Conservation (phyloP, 1,140 invertebrate genomes). For the Penaeus indicus region DNA sequence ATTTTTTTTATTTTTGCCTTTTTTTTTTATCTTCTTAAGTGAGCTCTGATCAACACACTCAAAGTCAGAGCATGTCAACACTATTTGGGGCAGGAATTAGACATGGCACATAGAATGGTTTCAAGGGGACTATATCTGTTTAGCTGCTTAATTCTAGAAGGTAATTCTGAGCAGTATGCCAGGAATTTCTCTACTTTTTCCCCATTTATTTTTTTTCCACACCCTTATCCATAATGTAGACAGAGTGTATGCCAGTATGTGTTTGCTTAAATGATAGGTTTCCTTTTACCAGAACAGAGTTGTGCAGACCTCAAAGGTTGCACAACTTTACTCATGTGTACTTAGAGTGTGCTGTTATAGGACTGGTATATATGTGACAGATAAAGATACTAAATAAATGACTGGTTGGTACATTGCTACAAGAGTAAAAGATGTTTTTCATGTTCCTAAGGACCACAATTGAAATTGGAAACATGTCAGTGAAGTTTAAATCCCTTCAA, state of each 20-base stretch:
- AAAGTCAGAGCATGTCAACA: too few relatives aligned
- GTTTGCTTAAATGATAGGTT: constrained; percentile 56
- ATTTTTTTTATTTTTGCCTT: too few relatives aligned
- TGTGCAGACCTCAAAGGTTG: constrained; percentile 57
- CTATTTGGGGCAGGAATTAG: too few relatives aligned
- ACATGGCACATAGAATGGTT: too few relatives aligned
- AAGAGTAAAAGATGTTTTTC: too few relatives aligned
- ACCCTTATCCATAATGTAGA: constrained; percentile 19
- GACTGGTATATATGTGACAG: constrained; percentile 47
- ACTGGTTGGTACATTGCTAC: too few relatives aligned
- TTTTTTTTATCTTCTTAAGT: too few relatives aligned
- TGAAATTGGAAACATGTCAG: too few relatives aligned
- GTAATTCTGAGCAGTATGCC: too few relatives aligned
- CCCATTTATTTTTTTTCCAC: constrained; percentile 17
- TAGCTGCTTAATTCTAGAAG: neutral
- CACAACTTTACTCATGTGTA: constrained; percentile 57
- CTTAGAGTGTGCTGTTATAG: constrained; percentile 59
- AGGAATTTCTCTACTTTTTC: constrained; percentile 1
- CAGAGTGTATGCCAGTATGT: constrained; percentile 44
- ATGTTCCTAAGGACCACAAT: too few relatives aligned
- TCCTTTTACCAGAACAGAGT: constrained; percentile 46
- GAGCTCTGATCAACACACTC: too few relatives aligned
- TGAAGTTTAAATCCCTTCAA: too few relatives aligned
- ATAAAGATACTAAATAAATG: constrained; percentile 42
- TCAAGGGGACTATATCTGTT: constrained; percentile 11